phyloP scores from a whole-genome alignment of 2,888 invertebrate species.

The Agonum fuliginosum region DNA sequence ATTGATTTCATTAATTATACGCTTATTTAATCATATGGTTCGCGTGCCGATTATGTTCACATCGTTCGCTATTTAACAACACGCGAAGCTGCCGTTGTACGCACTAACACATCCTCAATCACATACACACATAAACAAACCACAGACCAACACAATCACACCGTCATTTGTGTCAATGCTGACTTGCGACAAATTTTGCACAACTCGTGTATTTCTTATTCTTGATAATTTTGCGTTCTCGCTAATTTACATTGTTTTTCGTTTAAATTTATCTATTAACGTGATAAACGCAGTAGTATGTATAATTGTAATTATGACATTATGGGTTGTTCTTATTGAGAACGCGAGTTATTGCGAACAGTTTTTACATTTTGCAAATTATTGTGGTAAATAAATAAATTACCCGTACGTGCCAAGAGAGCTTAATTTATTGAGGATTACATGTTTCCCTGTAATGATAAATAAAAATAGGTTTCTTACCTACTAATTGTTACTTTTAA shows the following conservation, averaged over 20 bases:
- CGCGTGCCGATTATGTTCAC: constrained; percentile 51
- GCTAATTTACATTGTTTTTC: constrained; percentile 54
- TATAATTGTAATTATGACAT: constrained; percentile 42
- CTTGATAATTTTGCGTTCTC: constrained; percentile 44
- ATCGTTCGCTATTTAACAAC: constrained; percentile 39
- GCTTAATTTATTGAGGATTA: no score
- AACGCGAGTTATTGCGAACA: constrained; percentile 11
- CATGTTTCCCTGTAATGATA: no score
- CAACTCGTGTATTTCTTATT: constrained; percentile 37
- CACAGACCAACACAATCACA: not conserved
- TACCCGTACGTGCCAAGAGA: no score
- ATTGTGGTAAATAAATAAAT: constrained; percentile 6
- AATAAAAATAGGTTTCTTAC: no score
- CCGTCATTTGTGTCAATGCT: constrained; percentile 50
- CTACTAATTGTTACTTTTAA: no score
- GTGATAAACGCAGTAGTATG: constrained; percentile 14
- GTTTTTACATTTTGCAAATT: constrained; percentile 1
- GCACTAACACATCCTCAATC: constrained; percentile 30
- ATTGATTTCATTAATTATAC: constrained; percentile 53
- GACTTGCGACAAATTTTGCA: constrained; percentile 54
- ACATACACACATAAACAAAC: constrained; percentile 14
- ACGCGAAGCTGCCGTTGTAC: constrained; percentile 37
- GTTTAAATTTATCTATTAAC: constrained; percentile 49
- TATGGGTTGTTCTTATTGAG: constrained; percentile 17
- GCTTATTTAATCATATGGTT: constrained; percentile 45